Base-by-base conservation (phyloP, 30 jellyfish, hydroid and myxozoan genomes). In the Aurelia aurita complex sp. Pacific region DNA sequence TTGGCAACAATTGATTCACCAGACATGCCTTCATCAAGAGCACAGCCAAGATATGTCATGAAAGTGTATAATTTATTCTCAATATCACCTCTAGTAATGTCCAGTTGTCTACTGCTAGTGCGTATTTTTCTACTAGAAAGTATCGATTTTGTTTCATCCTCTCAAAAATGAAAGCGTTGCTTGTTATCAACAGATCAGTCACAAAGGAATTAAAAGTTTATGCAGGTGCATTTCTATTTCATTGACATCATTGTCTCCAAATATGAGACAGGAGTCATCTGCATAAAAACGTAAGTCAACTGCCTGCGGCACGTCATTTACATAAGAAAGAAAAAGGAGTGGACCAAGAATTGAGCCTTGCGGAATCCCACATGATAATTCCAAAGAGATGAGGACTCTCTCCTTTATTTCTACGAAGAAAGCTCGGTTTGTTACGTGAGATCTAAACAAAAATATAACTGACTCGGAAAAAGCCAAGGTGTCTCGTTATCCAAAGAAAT, bases 311-410 rank as follows among this genome's bases (percentile, higher is more conserved):
- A 64, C 19, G 36, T 62, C 57, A 46, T 46, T 7, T 46, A 46
- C 57, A 6, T 46, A 46, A 0, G 14, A 46, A 55, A 54, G 76
- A 14, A 76, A 76, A 52, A 76, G 19, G 76, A 76, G 63, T 10
- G 86, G 86, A 32, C 86, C 77, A 29, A 76, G 52, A 76, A 76
- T 61, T 16, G 78, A 76, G 77, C 85, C 85, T 53, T 81, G 87
- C 14, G 87, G 88, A 32, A 81, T 63, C 23, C 91, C 91, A 81
- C 73, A 81, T 59, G 77, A 10, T 33, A 55, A 36, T 15, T 67
- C 75, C n/a, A 67, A 66, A 34, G 67, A 12, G 19, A 61, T 16
- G 69, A 79, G 32, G 67, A 65, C 57, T 13, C 18, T 71, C 23
- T 2, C 40, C 33, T 73, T 70, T 14, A 79, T 18, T 51, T 79